Conservation (phyloP, 2,113 vertebrate genomes). For the Pachycephala philippinensis region DNA sequence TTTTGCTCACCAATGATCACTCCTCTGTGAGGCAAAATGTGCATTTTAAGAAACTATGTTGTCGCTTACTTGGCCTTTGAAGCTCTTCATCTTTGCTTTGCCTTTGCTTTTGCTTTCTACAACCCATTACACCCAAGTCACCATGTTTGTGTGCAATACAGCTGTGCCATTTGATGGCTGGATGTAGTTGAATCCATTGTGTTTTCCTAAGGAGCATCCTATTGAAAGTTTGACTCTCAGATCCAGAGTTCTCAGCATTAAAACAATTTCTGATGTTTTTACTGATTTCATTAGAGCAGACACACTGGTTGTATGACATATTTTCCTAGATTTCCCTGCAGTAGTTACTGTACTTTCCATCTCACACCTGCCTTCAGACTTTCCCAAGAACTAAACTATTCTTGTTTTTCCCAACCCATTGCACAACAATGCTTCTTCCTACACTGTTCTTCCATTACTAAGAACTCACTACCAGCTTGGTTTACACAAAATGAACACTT, state of each 20-base stretch:
- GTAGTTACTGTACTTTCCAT: not conserved
- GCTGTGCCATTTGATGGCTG: not conserved
- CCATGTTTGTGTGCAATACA: not conserved
- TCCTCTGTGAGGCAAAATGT: not conserved
- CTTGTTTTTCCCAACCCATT: not conserved
- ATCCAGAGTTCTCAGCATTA: not conserved
- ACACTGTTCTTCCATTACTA: not conserved
- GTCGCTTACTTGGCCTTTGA: not conserved
- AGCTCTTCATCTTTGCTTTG: not conserved
- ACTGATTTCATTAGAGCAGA: not conserved
- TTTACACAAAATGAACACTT: not conserved
- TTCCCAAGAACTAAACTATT: not conserved
- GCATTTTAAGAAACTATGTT: not conserved
- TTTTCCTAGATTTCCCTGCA: not conserved
- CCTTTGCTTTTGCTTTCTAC: not conserved
- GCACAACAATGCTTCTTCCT: not conserved
- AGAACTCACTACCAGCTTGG: not conserved
- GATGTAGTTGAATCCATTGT: not conserved
- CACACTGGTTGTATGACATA: fast-evolving
- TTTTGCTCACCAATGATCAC: not conserved
- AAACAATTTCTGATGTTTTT: not conserved
- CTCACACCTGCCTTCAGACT: not conserved
- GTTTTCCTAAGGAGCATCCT: not conserved
- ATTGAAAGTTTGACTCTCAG: not conserved
- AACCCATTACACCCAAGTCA: not conserved